Percentiles rank a stretch among this genome's conserved stretches.
These are phyloP conservation scores for Xyliphius kryptos DNA, from an alignment of 2,113 vertebrate genomes.

Conservation along the genomic window DNA sequence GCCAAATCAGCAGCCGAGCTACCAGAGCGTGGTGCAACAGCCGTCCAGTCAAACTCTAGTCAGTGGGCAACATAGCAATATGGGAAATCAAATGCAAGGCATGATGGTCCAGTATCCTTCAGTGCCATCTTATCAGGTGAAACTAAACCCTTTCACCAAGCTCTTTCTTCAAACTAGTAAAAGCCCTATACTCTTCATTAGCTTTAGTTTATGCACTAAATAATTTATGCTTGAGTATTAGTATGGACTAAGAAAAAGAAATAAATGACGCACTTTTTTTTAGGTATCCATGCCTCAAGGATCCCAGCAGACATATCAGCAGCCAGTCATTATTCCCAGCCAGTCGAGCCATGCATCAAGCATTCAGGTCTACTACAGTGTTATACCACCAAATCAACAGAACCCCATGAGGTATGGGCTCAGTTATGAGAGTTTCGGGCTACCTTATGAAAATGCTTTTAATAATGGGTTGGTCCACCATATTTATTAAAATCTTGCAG, in stretches of 20 bases:
- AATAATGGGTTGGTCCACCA: too few species aligned
- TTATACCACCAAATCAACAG: slow-evolving; percentile 76
- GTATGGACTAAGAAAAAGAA: too few species aligned
- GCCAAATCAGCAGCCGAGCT: slow-evolving; percentile 79
- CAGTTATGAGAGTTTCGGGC: too few species aligned
- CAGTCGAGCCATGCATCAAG: slow-evolving; percentile 74
- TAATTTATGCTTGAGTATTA: too few species aligned
- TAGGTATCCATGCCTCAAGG: slow-evolving; percentile 83
- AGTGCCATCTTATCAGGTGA: slow-evolving; percentile 81
- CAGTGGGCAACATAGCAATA: slow-evolving; percentile 71
- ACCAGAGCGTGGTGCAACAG: slow-evolving; percentile 77
- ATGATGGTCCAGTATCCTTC: slow-evolving; percentile 82
- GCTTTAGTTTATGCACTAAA: too few species aligned
- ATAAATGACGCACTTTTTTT: too few species aligned
- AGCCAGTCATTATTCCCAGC: slow-evolving; percentile 72
- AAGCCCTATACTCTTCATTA: too few species aligned
- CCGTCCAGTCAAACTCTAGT: slow-evolving; percentile 72
- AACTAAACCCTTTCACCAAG: too few species aligned
- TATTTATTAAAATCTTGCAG: too few species aligned
- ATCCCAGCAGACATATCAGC: slow-evolving; percentile 80
- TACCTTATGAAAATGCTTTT: too few species aligned
- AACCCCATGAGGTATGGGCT: slow-evolving; percentile 80
- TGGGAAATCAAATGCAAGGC: slow-evolving; percentile 79
- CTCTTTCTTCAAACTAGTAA: too few species aligned
- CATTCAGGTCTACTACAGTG: slow-evolving; percentile 81